Evolutionary conservation across 2,797 vertebrate genomes (phyloP), one percentile per base, ranked within the genome.

Genomic region (Synanceia verrucosa): DNA sequence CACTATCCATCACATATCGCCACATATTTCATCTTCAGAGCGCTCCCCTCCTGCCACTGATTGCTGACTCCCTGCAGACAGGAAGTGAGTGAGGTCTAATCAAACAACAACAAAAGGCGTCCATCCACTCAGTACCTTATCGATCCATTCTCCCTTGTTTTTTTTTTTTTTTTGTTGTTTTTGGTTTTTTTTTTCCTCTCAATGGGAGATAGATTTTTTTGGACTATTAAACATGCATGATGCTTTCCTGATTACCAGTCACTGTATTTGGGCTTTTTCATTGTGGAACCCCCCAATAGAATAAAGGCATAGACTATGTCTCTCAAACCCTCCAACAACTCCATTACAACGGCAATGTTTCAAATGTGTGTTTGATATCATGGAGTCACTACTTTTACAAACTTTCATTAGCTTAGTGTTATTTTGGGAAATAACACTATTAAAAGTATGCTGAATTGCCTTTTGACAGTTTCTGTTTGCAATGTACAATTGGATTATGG

Each of bases 11-110:
- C 59, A 56, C 33, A 62, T 60, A 65, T 48, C 51, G 46, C 31
- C 33, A 31, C 65, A 43, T 50, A 43, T 66, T 43, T 73, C 65
- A 43, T 76, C 51, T 62, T 70, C 68, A 66, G 60, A 63, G 63
- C n/a, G 18, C 19, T 51, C 31, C 29, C 36, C 43, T 21, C 31
- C 63, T 50, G 39, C 65, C 21, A 4, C 55, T 65, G 70, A 60
- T 59, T 69, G 65, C 37, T 44, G 44, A 59, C 76, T 76, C 55
- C 70, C 37, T 12, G 59, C 55, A 78, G 44, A 66, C 51, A 69
- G 57, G 74, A 65, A 78, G 44, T 31, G 41, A 80, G 66, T 2
- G 37, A 67, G 47, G 36, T 46, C 23, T 76, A 82, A 47, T 73
- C 66, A 69, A 70, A 70, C 57, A 73, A 28, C 48, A 74, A 60